Conservation (phyloP, 2,888 invertebrate species). For the Lapara coniferarum region DNA sequence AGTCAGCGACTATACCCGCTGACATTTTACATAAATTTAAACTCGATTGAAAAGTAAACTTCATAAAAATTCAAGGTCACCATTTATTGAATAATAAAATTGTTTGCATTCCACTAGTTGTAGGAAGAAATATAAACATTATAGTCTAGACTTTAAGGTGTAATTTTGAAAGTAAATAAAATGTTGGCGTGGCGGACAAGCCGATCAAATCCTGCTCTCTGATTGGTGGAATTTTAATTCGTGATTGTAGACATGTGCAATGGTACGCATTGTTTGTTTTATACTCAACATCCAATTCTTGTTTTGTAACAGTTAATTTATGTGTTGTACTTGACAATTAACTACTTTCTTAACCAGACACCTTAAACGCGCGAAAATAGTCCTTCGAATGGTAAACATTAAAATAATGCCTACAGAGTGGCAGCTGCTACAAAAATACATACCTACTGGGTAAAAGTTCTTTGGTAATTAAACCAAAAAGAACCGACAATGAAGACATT, state of each 20-base stretch:
- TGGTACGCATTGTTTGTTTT: slow-evolving; percentile 21
- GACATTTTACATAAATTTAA: slow-evolving; percentile 36
- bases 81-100: slow-evolving; percentile 35
- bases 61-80: slow-evolving; percentile 40
- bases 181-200: slow-evolving; percentile 53
- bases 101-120: slow-evolving; percentile 34
- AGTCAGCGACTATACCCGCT: slow-evolving; percentile 23
- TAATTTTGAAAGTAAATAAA: slow-evolving; percentile 30
- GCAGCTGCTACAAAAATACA: slow-evolving; percentile 5
- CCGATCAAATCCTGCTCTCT: slow-evolving; percentile 45
- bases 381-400: background rate
- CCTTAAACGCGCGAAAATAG: background rate
- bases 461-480: background rate
- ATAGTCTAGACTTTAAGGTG: slow-evolving; percentile 29
- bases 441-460: background rate
- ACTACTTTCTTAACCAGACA: slow-evolving; percentile 17
- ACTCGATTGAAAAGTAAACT: slow-evolving; percentile 37
- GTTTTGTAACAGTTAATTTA: slow-evolving; percentile 18
- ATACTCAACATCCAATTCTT: slow-evolving; percentile 20
- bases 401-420: background rate
- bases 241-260: slow-evolving; percentile 41
- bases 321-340: background rate
- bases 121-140: slow-evolving; percentile 6
- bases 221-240: slow-evolving; percentile 45
- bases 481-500: background rate